A percentile compares a stretch with the other conserved stretches of the same genome.
Evolutionary conservation across 2,888 invertebrate species (phyloP).

Genomic region (Cerceris rybyensis): DNA sequence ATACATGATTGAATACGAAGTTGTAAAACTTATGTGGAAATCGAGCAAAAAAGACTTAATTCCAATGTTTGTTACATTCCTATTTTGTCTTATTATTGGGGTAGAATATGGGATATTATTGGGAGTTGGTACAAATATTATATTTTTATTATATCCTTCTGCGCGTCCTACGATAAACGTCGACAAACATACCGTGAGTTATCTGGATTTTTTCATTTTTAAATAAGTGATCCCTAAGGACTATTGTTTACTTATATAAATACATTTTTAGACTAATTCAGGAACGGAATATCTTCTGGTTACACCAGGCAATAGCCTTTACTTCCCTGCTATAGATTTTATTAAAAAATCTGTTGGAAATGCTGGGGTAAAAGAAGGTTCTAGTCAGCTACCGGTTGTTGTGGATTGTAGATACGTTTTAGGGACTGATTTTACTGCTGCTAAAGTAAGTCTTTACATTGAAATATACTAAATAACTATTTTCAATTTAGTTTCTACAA

Average conservation of each 20-base stretch:
- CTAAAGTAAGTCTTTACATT: conserved; percentile 82
- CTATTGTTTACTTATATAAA: conserved; percentile 3
- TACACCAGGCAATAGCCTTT: conserved; percentile 90
- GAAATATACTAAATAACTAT: background rate
- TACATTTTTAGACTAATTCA: conserved; percentile 84
- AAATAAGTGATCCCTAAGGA: background rate
- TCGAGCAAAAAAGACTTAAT: conserved; percentile 90
- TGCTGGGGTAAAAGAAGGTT: conserved; percentile 88
- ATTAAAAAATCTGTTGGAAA: conserved; percentile 90
- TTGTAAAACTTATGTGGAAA: conserved; percentile 92
- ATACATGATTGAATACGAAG: conserved; percentile 96
- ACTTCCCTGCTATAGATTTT: conserved; percentile 93
- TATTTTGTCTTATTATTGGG: conserved; percentile 90
- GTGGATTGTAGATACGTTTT: conserved; percentile 91
- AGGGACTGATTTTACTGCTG: conserved; percentile 93
- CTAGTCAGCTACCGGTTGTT: conserved; percentile 89
- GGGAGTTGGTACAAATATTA: conserved; percentile 90
- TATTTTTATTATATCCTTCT: conserved; percentile 90
- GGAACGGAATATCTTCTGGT: conserved; percentile 89
- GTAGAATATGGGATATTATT: conserved; percentile 94
- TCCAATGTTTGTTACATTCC: conserved; percentile 92
- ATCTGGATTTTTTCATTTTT: background rate
- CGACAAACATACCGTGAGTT: conserved; percentile 86
- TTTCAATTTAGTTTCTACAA: background rate
- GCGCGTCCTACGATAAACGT: conserved; percentile 90